Percentiles rank a stretch among this genome's conserved stretches.
phyloP scores from a whole-genome alignment of 2,888 invertebrate genomes.

The Colostygia pectinataria region DNA sequence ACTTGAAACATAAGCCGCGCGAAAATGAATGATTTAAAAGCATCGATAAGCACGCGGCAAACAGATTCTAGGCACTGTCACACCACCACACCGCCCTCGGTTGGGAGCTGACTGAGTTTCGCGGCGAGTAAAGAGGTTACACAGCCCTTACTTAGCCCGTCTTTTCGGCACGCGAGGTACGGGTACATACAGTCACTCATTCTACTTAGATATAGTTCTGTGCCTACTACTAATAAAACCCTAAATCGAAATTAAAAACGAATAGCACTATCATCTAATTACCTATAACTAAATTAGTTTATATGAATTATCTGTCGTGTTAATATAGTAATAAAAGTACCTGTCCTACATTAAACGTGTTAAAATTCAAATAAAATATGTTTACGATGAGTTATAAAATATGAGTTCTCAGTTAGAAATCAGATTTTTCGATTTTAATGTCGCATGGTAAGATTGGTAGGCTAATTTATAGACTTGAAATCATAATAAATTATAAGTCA shows the following conservation, averaged over 20 bases:
- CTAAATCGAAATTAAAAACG: constrained; percentile 1
- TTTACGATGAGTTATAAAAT: constrained; percentile 20
- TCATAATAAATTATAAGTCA: constrained; percentile 5
- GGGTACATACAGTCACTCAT: no score
- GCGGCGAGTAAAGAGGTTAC: no score
- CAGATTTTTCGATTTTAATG: constrained; percentile 4
- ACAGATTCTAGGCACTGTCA: no score
- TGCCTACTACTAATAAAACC: constrained; percentile 12
- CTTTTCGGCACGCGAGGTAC: no score
- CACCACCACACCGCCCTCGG: no score
- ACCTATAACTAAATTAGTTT: constrained; percentile 20
- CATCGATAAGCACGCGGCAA: no score
- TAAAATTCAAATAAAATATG: constrained; percentile 7
- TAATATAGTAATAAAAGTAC: constrained; percentile 11
- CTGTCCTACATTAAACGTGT: constrained; percentile 13
- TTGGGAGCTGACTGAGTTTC: no score
- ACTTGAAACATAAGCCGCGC: no score
- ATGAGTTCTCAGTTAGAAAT: constrained; percentile 15
- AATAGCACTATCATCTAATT: constrained; percentile 10
- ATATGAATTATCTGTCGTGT: constrained; percentile 14
- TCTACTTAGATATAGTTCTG: no score
- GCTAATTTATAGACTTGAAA: constrained; percentile 3
- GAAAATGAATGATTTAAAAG: no score
- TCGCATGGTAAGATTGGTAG: background rate
- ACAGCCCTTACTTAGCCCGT: no score